Conservation (phyloP, 2,113 vertebrate genomes). For the Toxotes jaculatrix region DNA sequence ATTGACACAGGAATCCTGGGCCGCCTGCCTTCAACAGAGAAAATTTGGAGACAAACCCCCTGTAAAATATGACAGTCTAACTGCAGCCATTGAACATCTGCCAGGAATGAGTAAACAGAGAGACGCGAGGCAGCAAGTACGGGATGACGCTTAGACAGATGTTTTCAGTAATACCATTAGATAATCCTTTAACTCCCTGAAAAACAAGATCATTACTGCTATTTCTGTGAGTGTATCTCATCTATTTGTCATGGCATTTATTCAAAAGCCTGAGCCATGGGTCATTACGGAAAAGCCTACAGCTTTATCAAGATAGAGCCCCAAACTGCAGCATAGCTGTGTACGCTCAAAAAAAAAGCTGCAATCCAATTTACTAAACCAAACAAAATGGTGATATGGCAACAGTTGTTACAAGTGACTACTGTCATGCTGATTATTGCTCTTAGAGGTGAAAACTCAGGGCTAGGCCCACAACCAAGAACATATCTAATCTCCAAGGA, state of each 20-base stretch:
- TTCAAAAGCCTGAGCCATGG: constrained; percentile 61
- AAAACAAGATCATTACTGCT: constrained; percentile 80
- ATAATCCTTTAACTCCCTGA: constrained; percentile 80
- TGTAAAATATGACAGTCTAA: constrained; percentile 54
- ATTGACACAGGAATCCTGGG: constrained; percentile 30
- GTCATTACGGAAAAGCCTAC: constrained; percentile 69
- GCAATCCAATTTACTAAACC: constrained; percentile 47
- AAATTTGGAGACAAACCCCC: constrained; percentile 6
- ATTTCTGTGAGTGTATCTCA: constrained; percentile 70
- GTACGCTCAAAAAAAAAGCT: constrained; percentile 35
- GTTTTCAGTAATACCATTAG: constrained; percentile 79
- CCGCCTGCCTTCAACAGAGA: constrained; percentile 14
- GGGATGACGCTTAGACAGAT: constrained; percentile 78
- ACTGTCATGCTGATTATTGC: not conserved
- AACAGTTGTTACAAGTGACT: constrained; percentile 21
- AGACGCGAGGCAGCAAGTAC: constrained; percentile 12
- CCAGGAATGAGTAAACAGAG: constrained; percentile 48
- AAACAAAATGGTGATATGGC: constrained; percentile 35
- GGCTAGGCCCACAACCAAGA: constrained; percentile 34
- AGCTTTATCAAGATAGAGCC: constrained; percentile 60
- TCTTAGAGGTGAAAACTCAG: constrained; percentile 30
- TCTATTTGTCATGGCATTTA: constrained; percentile 73
- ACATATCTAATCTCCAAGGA: constrained; percentile 37
- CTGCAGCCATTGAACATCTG: constrained; percentile 58
- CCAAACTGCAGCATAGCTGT: constrained; percentile 23